Evolutionary conservation across 2,888 invertebrate species (phyloP).

Genomic region (Chalcosyrphus nemorum): DNA sequence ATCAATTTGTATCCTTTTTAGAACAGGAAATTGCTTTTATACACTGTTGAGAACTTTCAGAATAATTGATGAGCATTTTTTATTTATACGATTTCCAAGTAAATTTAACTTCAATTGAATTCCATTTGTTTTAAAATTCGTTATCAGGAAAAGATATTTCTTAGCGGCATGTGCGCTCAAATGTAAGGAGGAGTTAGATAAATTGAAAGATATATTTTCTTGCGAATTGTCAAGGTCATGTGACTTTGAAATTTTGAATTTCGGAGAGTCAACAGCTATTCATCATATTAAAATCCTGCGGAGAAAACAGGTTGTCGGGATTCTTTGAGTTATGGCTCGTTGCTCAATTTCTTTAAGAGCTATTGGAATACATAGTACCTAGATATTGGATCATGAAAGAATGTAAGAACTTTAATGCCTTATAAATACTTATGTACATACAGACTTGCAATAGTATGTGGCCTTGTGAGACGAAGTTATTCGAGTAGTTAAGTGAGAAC

Average conservation of each 20-base stretch:
- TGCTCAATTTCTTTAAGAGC: neutral
- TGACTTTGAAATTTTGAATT: neutral
- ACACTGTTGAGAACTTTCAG: neutral
- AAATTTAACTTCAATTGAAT: slow-evolving; percentile 9
- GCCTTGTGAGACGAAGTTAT: too few relatives aligned
- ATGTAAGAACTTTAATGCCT: neutral
- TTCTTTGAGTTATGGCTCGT: neutral
- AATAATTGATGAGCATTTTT: slow-evolving; percentile 14
- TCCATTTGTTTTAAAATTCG: slow-evolving; percentile 11
- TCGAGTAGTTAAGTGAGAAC: too few relatives aligned
- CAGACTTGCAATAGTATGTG: too few relatives aligned
- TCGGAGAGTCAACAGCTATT: neutral
- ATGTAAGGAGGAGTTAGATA: neutral
- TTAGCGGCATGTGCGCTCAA: neutral
- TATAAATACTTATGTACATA: too few relatives aligned
- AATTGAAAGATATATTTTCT: neutral
- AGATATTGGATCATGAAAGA: neutral
- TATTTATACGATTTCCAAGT: neutral
- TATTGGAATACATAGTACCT: neutral
- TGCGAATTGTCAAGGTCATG: neutral
- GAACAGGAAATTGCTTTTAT: slow-evolving; percentile 12
- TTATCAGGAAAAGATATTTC: neutral
- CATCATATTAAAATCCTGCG: slow-evolving; percentile 2
- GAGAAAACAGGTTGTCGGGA: neutral
- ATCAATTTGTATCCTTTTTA: slow-evolving; percentile 8